phyloP scores from a whole-genome alignment of 2,113 vertebrate genomes.

The Prolemur simus region DNA sequence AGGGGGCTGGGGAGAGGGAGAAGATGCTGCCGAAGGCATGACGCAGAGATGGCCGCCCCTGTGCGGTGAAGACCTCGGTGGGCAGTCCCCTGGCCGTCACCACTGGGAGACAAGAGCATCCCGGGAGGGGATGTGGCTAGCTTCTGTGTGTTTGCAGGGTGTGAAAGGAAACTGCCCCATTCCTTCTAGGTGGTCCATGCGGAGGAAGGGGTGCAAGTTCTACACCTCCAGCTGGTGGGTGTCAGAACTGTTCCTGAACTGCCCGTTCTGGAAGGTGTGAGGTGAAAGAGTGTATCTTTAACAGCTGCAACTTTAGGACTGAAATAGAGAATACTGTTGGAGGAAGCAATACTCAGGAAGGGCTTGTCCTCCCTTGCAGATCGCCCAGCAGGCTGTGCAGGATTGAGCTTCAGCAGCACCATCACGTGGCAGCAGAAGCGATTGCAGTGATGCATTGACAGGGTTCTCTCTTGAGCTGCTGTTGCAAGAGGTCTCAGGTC shows the following conservation, averaged over 20 bases:
- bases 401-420: neutral
- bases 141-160: neutral
- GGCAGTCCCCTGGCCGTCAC: neutral
- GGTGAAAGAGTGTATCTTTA: neutral
- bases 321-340: neutral
- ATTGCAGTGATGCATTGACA: neutral
- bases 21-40: neutral
- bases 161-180: neutral
- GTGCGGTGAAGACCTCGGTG: fast-evolving
- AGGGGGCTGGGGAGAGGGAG: neutral
- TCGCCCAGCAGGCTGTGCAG: neutral
- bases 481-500: neutral
- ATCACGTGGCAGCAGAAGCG: neutral
- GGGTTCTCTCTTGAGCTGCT: neutral
- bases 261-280: neutral
- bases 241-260: neutral
- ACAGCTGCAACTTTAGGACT: neutral
- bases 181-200: neutral
- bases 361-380: neutral
- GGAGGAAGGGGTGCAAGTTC: neutral
- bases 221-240: neutral
- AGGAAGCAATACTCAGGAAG: neutral
- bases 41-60: neutral
- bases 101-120: neutral
- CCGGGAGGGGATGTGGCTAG: neutral